Evolutionary conservation across 2,797 vertebrate genomes (phyloP), one percentile per base, ranked within the genome.

Genomic region (Nothura maculosa): DNA sequence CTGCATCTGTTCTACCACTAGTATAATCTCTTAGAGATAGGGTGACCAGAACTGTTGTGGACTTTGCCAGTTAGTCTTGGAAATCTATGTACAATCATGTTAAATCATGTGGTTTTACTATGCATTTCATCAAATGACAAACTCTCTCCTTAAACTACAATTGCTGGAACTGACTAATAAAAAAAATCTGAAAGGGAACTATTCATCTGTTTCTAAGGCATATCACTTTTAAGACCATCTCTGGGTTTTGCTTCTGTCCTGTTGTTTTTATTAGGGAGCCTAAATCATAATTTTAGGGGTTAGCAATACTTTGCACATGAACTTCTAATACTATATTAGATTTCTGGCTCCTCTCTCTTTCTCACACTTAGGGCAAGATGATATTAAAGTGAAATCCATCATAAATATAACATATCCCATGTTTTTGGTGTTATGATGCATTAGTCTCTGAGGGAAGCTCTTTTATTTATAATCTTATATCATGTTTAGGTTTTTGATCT

Each of bases 401-500:
- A 94, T 57, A 92, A 90, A 80, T 28, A 74, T 67, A 90, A 50
- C 36, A 34, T 79, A 79, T 13, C 73, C 32, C 20, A n/a, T 19
- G 92, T 57, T 93, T 57, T 83, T 67, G 36, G 43, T 84, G 45
- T 79, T 95, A 93, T 67, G 66, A 81, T 66, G 76, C 67, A 40
- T 94, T 77, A n/a, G 7, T 32, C 86, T 96, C 87, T 88, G 95
- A 97, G 95, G 86, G 74, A 78, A 91, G 82, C 66, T 96, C 84
- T 83, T 76, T 48, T 97, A 76, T 94, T 94, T 87, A 93, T 79
- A 89, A 40, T 90, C 97, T 97, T 94, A 92, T 95, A 92, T 94
- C 94, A 78, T 90, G 83, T 85, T 97, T 91, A 42, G 27, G 73
- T 85, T 96, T 96, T 96, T 96, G 81, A 97, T 97, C 95, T 83